Conservation (phyloP, 2,113 vertebrate species). For the Copsychus sechellarum region DNA sequence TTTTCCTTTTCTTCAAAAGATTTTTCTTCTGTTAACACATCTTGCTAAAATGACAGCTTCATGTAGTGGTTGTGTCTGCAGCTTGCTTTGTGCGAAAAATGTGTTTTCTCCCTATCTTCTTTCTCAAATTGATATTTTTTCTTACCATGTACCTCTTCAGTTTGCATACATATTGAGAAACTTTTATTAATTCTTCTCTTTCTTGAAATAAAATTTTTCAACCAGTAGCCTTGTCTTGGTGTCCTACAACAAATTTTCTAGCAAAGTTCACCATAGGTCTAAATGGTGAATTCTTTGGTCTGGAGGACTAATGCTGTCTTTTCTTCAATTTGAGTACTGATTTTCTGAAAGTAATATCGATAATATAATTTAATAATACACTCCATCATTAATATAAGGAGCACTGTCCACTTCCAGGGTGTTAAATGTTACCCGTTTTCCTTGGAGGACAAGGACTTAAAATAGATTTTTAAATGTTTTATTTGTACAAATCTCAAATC, state of each 20-base stretch:
- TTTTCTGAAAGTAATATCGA: not conserved
- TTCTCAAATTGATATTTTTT: not conserved
- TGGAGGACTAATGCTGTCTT: not conserved
- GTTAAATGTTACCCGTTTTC: not conserved
- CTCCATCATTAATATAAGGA: not conserved
- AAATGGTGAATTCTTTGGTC: not conserved
- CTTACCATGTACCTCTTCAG: not conserved
- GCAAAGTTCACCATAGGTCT: not conserved
- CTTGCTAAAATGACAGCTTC: not conserved
- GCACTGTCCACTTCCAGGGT: not conserved
- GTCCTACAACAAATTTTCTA: not conserved
- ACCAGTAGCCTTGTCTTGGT: not conserved
- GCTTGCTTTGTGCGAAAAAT: not conserved
- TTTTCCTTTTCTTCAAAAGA: not conserved
- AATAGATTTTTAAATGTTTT: not conserved
- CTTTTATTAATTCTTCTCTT: not conserved
- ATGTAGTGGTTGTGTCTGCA: not conserved
- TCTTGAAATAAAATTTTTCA: not conserved
- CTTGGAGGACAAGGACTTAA: not conserved
- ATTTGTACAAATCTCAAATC: not conserved
- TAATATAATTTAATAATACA: not conserved
- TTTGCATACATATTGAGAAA: not conserved
- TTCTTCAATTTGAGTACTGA: not conserved
- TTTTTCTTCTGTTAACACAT: not conserved
- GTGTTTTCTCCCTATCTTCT: not conserved